Base-by-base conservation (phyloP, 2,888 invertebrate species). In the Halictus ligatus region DNA sequence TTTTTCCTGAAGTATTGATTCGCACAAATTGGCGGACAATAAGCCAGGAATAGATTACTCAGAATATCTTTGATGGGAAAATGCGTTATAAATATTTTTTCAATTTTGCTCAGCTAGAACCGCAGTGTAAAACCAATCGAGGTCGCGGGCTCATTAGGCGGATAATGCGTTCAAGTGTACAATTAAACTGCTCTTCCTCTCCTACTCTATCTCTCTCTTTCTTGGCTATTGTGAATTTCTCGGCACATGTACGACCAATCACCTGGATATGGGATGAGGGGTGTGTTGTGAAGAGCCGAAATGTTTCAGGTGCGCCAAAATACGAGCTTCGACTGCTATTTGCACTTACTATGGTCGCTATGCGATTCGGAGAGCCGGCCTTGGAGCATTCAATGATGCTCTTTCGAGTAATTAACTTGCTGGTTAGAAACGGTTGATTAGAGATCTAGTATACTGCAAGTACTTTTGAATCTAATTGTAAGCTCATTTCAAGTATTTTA, bases 181-280 rank as follows among this genome's bases (percentile, higher is more conserved):
- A 83, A 81, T 84, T 84, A 84, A 83, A 58, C 25, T 60, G 83
- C 46, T 69, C 29, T 48, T 40, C 3, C n/a, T 6, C 35, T 15
- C 73, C 29, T 13, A 21, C 25, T 15, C 64, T 64, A 4, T 29
- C 15, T 15, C 25, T 50, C 0, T 60, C 29, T 64, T 15, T 29
- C 25, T 60, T 29, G 74, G 74, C 78, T 84, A 79, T 48, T 75
- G 48, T 29, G 50, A 79, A 75, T 75, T 64, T 74, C 73, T 13
- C 48, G 12, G 46, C 25, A 5, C 21, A 18, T 18, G n/a, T 54
- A 46, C 76, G 64, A 35, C 29, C 46, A 77, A 50, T 78, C 78
- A 67, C 21, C 43, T 35, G 54, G 69, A 69, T 78, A 71, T n/a
- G n/a, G n/a, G n/a, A n/a, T n/a, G 58, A 21, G 12, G 29, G 18